These are phyloP conservation scores for Pagrus major DNA, from an alignment of 2,113 vertebrate genomes.

Conservation along the genomic window DNA sequence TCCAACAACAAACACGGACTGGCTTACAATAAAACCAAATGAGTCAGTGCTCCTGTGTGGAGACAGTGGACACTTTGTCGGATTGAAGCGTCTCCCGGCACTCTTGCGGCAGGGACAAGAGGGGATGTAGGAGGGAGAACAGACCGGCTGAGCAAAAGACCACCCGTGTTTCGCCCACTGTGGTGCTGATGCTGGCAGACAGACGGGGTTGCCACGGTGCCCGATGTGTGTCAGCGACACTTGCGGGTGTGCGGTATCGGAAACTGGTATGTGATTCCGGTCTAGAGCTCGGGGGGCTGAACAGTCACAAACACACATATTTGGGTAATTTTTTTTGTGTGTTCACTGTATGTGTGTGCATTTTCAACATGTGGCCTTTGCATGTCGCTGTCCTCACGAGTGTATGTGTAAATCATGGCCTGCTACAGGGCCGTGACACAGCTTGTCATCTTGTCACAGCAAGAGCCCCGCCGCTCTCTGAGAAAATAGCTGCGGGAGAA, in stretches of 20 bases:
- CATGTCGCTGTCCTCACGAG: constrained; percentile 14
- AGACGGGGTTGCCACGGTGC: constrained; percentile 48
- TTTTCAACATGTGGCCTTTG: constrained; percentile 43
- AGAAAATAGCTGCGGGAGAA: constrained; percentile 66
- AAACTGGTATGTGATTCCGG: constrained; percentile 52
- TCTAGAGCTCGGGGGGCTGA: constrained; percentile 43
- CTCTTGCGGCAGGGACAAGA: constrained; percentile 1
- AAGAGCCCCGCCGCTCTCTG: constrained; percentile 31
- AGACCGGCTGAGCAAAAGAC: constrained; percentile 12
- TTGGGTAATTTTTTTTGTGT: constrained; percentile 2
- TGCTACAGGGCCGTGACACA: constrained; percentile 62
- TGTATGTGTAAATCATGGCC: constrained; percentile 42
- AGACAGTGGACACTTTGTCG: constrained; percentile 8
- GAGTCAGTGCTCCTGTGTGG: constrained; percentile 11
- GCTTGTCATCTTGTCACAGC: constrained; percentile 73
- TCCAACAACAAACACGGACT: constrained; percentile 5
- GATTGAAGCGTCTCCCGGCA: constrained; percentile 17
- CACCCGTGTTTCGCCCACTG: constrained; percentile 20
- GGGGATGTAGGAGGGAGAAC: background rate
- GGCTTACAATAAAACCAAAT: constrained; percentile 23
- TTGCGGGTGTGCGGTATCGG: constrained; percentile 41
- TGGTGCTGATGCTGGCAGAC: constrained; percentile 56
- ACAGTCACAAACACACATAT: constrained; percentile 33
- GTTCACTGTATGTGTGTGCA: constrained; percentile 1
- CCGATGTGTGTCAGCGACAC: constrained; percentile 60